Evolutionary conservation across 2,888 invertebrate genomes (phyloP), one percentile per base, ranked within the genome.

Genomic region (Chloromyia formosa): DNA sequence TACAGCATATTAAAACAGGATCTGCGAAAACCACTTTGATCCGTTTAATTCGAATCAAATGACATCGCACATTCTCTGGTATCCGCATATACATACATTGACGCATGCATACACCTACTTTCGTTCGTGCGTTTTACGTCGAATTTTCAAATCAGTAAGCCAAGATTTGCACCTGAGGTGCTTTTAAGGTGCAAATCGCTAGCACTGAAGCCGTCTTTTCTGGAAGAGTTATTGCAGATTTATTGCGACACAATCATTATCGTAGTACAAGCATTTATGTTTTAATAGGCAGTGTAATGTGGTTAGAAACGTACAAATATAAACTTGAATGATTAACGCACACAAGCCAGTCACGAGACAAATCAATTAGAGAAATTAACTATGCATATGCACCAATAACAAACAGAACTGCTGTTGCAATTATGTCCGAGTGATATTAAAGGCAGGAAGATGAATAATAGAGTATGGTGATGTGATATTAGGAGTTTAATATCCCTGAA

Each of bases 291-390:
- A 45, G 9, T 64, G 64, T 42, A 64, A 64, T 64, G 64, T 64
- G 45, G 12, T 20, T 35, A 10, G 18, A n/a, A 61, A 68, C 20
- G 69, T 27, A 56, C 54, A 22, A 7, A 56, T 54, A 18, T 45
- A 45, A 69, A 69, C 69, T 69, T 23, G 69, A 69, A 69, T 69
- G 35, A 69, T 27, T 35, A 27, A 69, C 54, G 23, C 22, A 56
- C 16, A 4, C 54, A 18, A 35, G 27, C 56, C 27, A 69, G 69
- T 69, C 69, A 69, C 69, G 69, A 54, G 69, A 69, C 69, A 69
- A 69, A 69, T 69, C 69, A 69, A 69, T 69, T 69, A 69, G 53
- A 16, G 54, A n/a, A n/a, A 68, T 68, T 40, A 42, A 64, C 18
- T 45, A n/a, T n/a, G n/a, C n/a, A n/a, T n/a, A n/a, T n/a, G n/a